These are phyloP conservation scores for Caenorhabditis brenneri DNA, from an alignment of 1,140 invertebrate genomes.

Conservation along the genomic window DNA sequence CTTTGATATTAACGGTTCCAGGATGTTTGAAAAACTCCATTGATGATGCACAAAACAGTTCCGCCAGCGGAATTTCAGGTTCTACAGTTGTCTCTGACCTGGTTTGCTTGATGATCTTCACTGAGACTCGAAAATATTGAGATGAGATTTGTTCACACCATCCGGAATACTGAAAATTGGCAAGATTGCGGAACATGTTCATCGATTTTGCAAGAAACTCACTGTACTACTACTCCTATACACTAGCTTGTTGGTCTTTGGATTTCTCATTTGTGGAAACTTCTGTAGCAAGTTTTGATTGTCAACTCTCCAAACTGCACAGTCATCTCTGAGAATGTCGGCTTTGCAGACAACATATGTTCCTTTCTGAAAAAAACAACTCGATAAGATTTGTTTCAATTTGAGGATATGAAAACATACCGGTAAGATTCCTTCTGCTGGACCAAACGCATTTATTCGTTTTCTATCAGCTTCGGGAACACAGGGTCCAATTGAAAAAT, in stretches of 20 bases:
- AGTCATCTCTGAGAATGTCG: conserved; percentile 56
- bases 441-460: conserved; percentile 47
- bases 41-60: conserved; percentile 57
- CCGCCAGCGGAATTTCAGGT: conserved; percentile 52
- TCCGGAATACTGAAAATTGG: conserved; percentile 58
- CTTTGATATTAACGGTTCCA: background rate
- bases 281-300: conserved; percentile 62
- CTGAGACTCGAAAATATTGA: conserved; percentile 51
- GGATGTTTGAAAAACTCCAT: conserved; percentile 18
- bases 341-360: conserved; percentile 59
- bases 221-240: conserved; percentile 59
- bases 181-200: background rate
- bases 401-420: background rate
- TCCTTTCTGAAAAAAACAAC: conserved; percentile 58
- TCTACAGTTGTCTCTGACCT: conserved; percentile 59
- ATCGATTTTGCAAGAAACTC: background rate
- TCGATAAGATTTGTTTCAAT: too few species aligned
- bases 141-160: conserved; percentile 60
- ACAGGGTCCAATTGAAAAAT: conserved; percentile 1
- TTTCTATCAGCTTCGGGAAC: conserved; percentile 1
- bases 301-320: conserved; percentile 60
- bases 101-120: conserved; percentile 54
- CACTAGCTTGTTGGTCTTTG: conserved; percentile 19
- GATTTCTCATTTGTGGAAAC: conserved; percentile 46
- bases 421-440: conserved; percentile 51